phyloP scores from a whole-genome alignment of 2,113 vertebrate species.

The Oenanthe melanoleuca region DNA sequence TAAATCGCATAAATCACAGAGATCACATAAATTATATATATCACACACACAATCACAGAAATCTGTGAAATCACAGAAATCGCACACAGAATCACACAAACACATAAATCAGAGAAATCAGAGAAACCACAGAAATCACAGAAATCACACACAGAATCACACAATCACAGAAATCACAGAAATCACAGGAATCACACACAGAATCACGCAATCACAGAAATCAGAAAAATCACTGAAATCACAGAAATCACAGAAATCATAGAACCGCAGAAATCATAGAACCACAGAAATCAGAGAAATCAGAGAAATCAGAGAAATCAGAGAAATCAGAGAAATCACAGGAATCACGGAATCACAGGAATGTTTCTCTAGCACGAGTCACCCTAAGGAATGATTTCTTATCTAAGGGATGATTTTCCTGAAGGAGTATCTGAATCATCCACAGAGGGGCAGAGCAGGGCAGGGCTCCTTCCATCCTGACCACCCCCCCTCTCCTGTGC shows the following conservation, averaged over 20 bases:
- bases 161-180: neutral
- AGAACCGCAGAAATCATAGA: neutral
- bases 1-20: neutral
- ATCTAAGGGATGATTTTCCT: too few species aligned
- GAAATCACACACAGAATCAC: too few species aligned
- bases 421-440: too few species aligned
- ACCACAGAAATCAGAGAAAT: neutral
- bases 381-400: too few species aligned
- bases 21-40: too few species aligned
- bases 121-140: neutral
- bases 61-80: too few species aligned
- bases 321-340: too few species aligned
- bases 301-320: neutral
- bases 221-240: too few species aligned
- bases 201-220: too few species aligned
- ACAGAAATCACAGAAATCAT: neutral
- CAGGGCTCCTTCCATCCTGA: rapidly evolving
- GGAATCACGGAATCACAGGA: too few species aligned
- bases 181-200: too few species aligned
- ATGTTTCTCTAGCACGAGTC: too few species aligned
- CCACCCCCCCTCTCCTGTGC: neutral
- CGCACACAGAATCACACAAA: neutral
- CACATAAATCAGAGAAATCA: neutral
- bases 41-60: neutral
- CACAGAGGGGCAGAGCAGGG: neutral